A percentile compares a stretch with the other conserved stretches of the same genome.
phyloP scores from a whole-genome alignment of 2,888 invertebrate genomes.

The Schizaphis graminum region DNA sequence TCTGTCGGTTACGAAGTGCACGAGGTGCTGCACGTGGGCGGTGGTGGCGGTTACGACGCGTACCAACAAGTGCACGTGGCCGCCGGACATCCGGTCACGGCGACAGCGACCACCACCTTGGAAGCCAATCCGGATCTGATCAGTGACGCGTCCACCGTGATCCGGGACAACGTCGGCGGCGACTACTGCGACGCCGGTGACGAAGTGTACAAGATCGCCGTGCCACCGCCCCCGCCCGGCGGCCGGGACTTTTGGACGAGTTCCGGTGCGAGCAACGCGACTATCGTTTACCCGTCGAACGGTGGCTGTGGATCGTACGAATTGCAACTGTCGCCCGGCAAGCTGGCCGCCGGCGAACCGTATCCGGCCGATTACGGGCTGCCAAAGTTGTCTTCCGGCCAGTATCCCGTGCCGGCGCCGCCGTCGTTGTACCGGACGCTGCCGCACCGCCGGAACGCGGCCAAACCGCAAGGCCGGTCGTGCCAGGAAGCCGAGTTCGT shows the following conservation, averaged over 20 bases:
- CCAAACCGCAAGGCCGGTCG: conserved; percentile 71
- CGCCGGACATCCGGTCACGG: not conserved
- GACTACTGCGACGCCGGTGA: not conserved
- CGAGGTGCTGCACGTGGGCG: conserved; percentile 25
- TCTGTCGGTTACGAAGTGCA: conserved; percentile 19
- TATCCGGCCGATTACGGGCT: conserved; percentile 84
- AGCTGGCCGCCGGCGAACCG: conserved; percentile 82
- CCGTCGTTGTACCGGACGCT: conserved; percentile 78
- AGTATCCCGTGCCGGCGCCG: conserved; percentile 70
- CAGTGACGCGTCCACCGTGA: conserved; percentile 80
- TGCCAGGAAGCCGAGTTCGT: conserved; percentile 79
- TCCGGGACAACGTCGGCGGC: conserved; percentile 71
- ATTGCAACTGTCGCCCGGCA: conserved; percentile 78
- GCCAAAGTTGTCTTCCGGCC: conserved; percentile 76
- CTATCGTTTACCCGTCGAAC: not conserved
- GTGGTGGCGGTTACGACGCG: conserved; percentile 26
- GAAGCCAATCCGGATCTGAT: conserved; percentile 86
- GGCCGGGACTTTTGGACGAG: conserved; percentile 48
- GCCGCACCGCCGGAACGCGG: conserved; percentile 77
- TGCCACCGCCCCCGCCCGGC: not conserved
- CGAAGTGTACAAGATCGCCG: conserved; percentile 44
- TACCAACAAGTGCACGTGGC: conserved; percentile 12
- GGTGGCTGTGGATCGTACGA: not conserved
- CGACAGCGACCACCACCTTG: conserved; percentile 60
- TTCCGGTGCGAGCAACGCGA: not conserved